These are phyloP conservation scores for Diplazon laetatorius DNA, from an alignment of 2,888 invertebrate species.

Conservation along the genomic window DNA sequence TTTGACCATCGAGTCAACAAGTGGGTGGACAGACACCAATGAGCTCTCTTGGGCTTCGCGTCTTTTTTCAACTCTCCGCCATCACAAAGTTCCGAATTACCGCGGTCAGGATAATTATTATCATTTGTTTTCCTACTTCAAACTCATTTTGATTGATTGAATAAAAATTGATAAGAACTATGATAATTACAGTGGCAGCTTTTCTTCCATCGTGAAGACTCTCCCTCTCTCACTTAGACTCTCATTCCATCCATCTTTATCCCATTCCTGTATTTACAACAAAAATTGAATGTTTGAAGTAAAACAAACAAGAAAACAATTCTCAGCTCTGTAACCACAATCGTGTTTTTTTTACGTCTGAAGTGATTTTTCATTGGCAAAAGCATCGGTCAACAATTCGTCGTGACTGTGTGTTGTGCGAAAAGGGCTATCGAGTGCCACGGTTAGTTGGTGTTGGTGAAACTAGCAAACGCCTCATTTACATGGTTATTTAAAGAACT, in stretches of 20 bases:
- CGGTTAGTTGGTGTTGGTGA: slow-evolving; percentile 1
- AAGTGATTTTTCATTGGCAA: too few relatives aligned
- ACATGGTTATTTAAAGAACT: slow-evolving; percentile 60
- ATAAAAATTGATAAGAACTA: too few relatives aligned
- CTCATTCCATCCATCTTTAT: too few relatives aligned
- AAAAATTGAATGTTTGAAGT: too few relatives aligned
- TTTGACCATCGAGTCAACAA: slow-evolving; percentile 58
- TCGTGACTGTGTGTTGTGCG: slow-evolving; percentile 21
- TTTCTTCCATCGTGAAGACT: too few relatives aligned
- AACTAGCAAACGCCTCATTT: slow-evolving; percentile 39
- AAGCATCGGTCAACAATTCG: slow-evolving; percentile 11
- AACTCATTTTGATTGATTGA: not conserved
- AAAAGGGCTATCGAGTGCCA: not conserved
- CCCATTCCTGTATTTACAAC: too few relatives aligned
- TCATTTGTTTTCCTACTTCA: slow-evolving; percentile 2
- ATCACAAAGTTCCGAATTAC: not conserved
- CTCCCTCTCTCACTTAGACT: too few relatives aligned
- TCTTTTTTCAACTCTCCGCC: not conserved
- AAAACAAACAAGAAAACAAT: too few relatives aligned
- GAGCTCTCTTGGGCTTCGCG: slow-evolving; percentile 19
- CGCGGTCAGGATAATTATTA: not conserved
- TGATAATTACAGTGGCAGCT: too few relatives aligned
- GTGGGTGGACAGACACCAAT: slow-evolving; percentile 39
- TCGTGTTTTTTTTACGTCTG: too few relatives aligned
- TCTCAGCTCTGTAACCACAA: too few relatives aligned